Evolutionary conservation across 2,113 vertebrate species (phyloP).

Genomic region (Nettapus auritus): DNA sequence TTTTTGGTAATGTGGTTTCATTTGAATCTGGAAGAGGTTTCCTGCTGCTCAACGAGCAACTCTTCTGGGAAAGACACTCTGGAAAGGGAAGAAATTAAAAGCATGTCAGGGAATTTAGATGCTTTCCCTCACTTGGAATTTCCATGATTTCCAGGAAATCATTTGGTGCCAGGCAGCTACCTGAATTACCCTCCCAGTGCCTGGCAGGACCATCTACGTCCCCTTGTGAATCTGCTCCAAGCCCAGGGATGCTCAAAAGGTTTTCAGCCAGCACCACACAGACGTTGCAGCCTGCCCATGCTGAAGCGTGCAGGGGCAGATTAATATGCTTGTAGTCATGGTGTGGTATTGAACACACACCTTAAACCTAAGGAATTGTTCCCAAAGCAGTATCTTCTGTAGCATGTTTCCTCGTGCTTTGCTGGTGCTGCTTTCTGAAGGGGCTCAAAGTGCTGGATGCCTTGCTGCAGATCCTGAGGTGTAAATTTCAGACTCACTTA

Average conservation of each 20-base stretch:
- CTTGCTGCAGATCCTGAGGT: neutral
- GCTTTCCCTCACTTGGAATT: neutral
- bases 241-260: neutral
- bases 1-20: neutral
- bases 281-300: neutral
- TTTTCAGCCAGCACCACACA: neutral
- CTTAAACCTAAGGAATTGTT: neutral
- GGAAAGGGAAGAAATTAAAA: conserved; percentile 16
- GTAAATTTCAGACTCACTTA: neutral
- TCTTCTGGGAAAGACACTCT: neutral
- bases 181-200: neutral
- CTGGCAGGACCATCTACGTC: neutral
- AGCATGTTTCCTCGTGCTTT: neutral
- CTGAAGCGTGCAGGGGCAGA: accelerated
- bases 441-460: neutral
- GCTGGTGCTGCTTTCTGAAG: neutral
- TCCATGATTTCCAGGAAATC: neutral
- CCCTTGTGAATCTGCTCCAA: neutral
- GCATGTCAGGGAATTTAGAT: neutral
- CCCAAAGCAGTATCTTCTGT: neutral
- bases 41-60: neutral
- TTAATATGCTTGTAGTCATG: neutral
- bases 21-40: neutral
- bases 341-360: neutral
- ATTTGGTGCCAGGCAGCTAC: neutral